Conservation (phyloP, 2,797 vertebrate genomes). For the Trachops cirrhosus region DNA sequence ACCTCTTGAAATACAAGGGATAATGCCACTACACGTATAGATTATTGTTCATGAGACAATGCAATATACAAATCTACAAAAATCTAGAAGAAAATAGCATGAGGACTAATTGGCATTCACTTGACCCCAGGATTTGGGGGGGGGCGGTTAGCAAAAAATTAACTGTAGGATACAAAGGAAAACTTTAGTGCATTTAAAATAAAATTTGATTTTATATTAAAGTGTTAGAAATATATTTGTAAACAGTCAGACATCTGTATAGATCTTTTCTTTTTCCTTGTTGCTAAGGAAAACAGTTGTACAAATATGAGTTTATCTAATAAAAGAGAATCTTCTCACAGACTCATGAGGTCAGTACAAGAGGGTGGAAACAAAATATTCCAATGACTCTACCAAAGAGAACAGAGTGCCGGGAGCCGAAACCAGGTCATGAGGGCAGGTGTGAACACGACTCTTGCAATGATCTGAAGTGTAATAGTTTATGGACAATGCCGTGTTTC, state of each 20-base stretch:
- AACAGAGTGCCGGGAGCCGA: background rate
- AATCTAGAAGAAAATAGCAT: background rate
- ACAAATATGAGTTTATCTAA: slow-evolving; percentile 17
- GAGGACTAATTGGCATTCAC: background rate
- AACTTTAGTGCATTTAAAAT: background rate
- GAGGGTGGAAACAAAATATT: background rate
- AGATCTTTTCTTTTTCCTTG: background rate
- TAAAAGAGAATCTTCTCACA: background rate
- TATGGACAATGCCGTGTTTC: slow-evolving; percentile 8
- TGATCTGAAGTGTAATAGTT: slow-evolving; percentile 37
- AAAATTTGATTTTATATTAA: slow-evolving; percentile 10
- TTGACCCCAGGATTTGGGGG: background rate
- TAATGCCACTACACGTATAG: background rate
- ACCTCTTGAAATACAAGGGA: background rate
- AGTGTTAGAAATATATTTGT: background rate
- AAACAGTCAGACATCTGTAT: background rate
- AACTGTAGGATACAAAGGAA: background rate
- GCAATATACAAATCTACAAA: background rate
- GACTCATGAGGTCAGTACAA: background rate
- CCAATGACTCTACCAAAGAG: background rate
- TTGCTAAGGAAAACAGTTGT: background rate
- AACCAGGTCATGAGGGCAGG: background rate
- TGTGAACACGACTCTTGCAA: background rate
- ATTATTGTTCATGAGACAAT: background rate
- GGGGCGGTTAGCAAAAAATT: background rate